A percentile compares a stretch with the other conserved stretches of the same genome.
Evolutionary conservation across 2,113 vertebrate genomes (phyloP).

Genomic region (Centropristis striata): DNA sequence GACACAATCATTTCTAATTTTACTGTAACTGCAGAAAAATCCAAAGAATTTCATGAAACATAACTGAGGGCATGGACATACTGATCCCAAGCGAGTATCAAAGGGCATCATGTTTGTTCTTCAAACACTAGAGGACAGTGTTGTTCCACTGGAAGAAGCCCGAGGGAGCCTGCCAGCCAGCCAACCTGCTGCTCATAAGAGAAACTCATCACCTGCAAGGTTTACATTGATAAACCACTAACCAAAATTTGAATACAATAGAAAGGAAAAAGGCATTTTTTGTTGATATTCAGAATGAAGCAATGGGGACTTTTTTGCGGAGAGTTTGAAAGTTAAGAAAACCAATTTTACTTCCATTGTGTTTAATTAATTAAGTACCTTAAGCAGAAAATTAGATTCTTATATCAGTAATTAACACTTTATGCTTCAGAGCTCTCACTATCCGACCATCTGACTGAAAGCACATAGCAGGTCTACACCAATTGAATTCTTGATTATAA

Average conservation of each 20-base stretch:
- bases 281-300: neutral
- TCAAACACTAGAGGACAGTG: constrained; percentile 68
- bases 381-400: constrained; percentile 58
- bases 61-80: neutral
- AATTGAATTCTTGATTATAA: neutral
- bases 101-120: neutral
- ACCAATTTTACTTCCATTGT: constrained; percentile 40
- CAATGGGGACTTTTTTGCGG: neutral
- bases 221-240: neutral
- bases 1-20: neutral
- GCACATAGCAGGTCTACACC: neutral
- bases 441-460: constrained; percentile 25
- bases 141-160: constrained; percentile 32
- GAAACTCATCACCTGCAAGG: neutral
- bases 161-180: neutral
- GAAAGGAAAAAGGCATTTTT: neutral
- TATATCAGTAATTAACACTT: constrained; percentile 41
- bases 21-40: neutral
- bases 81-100: constrained; percentile 6
- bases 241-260: constrained; percentile 3
- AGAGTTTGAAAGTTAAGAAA: constrained; percentile 39
- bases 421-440: constrained; percentile 24
- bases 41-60: neutral
- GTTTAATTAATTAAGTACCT: constrained; percentile 49
- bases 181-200: constrained; percentile 8